Conservation (phyloP, 2,113 vertebrate species). For the Apeltes quadracus region DNA sequence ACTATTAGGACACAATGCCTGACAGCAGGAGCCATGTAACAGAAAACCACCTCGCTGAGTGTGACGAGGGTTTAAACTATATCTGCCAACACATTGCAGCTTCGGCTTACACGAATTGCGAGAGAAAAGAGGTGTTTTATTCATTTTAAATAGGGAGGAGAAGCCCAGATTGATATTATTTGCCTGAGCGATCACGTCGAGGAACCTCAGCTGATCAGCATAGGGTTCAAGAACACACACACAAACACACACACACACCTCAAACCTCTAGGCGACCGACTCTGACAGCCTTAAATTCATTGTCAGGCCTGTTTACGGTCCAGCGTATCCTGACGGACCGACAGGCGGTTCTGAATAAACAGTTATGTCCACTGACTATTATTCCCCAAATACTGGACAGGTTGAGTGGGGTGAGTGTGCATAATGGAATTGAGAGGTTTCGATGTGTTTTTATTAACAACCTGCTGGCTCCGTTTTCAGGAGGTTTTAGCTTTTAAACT, state of each 20-base stretch:
- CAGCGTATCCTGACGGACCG: conserved; percentile 1
- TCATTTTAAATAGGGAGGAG: conserved; percentile 20
- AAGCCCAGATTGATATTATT: conserved; percentile 54
- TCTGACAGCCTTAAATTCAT: conserved; percentile 30
- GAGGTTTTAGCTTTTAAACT: neutral
- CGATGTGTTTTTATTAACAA: conserved; percentile 7
- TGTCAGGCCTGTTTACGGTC: conserved; percentile 32
- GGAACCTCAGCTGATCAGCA: conserved; percentile 52
- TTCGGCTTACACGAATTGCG: conserved; percentile 25
- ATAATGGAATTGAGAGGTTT: neutral
- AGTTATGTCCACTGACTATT: conserved; percentile 1
- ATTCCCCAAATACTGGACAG: conserved; percentile 19
- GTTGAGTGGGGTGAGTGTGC: conserved; percentile 4
- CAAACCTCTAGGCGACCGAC: conserved; percentile 33
- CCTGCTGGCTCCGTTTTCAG: neutral
- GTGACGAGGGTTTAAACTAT: conserved; percentile 22
- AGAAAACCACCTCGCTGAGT: conserved; percentile 22
- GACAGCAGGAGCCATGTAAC: conserved; percentile 36
- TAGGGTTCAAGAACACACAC: conserved; percentile 45
- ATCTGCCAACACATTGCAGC: conserved; percentile 18
- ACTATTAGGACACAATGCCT: conserved; percentile 31
- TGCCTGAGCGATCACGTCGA: conserved; percentile 57
- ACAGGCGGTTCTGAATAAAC: conserved; percentile 14
- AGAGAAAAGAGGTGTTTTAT: conserved; percentile 5
- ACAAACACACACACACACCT: neutral